Evolutionary conservation across 1,140 invertebrate genomes (phyloP).

Genomic region (Cylas formicarius): DNA sequence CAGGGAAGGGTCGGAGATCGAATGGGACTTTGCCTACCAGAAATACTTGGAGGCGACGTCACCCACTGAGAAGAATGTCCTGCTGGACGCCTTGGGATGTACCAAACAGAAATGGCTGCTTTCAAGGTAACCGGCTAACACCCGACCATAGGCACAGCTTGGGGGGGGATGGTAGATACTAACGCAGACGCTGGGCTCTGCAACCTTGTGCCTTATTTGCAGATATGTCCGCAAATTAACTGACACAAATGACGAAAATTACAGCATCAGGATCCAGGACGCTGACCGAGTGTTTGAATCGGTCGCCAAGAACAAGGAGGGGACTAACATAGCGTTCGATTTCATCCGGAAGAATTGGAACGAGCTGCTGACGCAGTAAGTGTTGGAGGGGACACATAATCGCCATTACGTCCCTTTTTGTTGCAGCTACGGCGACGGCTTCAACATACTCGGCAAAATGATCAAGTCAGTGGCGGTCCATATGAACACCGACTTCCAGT

Average conservation of each 20-base stretch:
- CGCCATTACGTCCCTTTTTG: conserved; percentile 4
- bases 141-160: background rate
- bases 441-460: conserved; percentile 46
- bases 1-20: conserved; percentile 57
- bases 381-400: conserved; percentile 8
- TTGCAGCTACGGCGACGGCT: conserved; percentile 46
- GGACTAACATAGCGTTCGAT: conserved; percentile 52
- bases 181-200: conserved; percentile 13
- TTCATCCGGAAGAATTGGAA: conserved; percentile 38
- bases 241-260: too few species aligned
- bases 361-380: conserved; percentile 33
- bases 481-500: conserved; percentile 44
- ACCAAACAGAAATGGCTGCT: conserved; percentile 66
- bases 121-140: conserved; percentile 44
- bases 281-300: conserved; percentile 52
- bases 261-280: conserved; percentile 65
- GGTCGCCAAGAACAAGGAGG: conserved; percentile 50
- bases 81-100: conserved; percentile 66
- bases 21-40: conserved; percentile 76
- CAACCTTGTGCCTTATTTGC: conserved; percentile 21
- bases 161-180: background rate
- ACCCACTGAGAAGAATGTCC: conserved; percentile 55
- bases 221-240: conserved; percentile 56
- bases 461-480: conserved; percentile 44
- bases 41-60: conserved; percentile 62